phyloP scores from a whole-genome alignment of 2,113 vertebrate species.

The Coregonus clupeaformis region DNA sequence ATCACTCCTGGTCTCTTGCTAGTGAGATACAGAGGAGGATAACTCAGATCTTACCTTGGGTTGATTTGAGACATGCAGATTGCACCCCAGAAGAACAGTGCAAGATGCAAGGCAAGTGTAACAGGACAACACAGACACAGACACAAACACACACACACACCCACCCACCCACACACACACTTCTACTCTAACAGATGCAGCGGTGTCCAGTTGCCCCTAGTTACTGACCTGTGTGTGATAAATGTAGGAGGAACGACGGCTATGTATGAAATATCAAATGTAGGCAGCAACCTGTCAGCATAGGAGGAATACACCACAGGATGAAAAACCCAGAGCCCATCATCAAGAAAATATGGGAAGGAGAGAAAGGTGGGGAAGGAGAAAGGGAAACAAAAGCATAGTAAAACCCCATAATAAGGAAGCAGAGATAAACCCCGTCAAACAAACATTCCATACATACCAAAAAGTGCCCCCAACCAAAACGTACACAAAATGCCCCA shows the following conservation, averaged over 20 bases:
- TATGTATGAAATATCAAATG: constrained; percentile 92
- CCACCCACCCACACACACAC: too few species aligned
- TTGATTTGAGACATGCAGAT: constrained; percentile 12
- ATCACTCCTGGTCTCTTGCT: too few species aligned
- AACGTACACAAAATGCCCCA: too few species aligned
- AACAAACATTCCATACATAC: too few species aligned
- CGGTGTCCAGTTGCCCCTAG: background rate
- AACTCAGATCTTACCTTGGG: too few species aligned
- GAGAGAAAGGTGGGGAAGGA: constrained; percentile 7
- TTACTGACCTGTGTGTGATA: constrained; percentile 89
- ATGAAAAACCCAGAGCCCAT: background rate
- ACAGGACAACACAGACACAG: background rate
- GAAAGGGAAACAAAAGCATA: constrained; percentile 14
- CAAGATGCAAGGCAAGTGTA: background rate
- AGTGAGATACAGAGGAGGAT: too few species aligned
- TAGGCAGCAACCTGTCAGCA: constrained; percentile 75
- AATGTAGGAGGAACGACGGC: constrained; percentile 83
- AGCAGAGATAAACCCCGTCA: too few species aligned
- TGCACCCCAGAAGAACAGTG: background rate
- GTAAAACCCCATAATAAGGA: background rate
- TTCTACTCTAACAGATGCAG: constrained; percentile 4
- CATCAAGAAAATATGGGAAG: background rate
- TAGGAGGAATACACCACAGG: constrained; percentile 33
- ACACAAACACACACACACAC: too few species aligned
- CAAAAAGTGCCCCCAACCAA: too few species aligned